These are phyloP conservation scores for Myocastor coypus DNA, from an alignment of 2,113 vertebrate genomes.

Conservation along the genomic window DNA sequence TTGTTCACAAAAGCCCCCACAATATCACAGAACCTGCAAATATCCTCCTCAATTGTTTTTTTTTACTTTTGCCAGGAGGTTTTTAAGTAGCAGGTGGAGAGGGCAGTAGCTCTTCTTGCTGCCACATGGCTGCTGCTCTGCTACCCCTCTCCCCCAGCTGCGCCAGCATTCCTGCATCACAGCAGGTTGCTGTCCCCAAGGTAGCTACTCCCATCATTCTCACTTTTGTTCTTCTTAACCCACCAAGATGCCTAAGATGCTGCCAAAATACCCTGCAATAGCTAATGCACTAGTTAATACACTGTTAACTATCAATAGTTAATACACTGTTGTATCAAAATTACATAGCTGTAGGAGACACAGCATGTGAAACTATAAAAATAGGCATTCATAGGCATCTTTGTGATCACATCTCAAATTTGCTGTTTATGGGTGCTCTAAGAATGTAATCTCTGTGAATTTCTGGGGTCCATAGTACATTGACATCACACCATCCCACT, in stretches of 20 bases:
- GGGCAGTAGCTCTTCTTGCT: background rate
- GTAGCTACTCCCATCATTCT: background rate
- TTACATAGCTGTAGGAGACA: background rate
- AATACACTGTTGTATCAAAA: background rate
- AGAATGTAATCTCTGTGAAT: background rate
- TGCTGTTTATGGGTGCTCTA: background rate
- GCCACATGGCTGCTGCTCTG: background rate
- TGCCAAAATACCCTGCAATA: background rate
- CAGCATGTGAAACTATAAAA: background rate
- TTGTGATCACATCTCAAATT: background rate
- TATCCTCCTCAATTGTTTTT: background rate
- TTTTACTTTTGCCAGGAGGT: background rate
- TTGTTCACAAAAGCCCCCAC: background rate
- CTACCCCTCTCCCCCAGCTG: background rate
- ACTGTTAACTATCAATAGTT: too few species aligned
- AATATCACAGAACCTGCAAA: background rate
- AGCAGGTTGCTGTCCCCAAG: background rate
- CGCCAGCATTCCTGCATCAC: background rate
- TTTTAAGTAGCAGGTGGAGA: background rate
- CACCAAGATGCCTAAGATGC: background rate
- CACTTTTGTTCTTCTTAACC: background rate
- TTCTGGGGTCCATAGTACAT: background rate
- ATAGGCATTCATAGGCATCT: background rate
- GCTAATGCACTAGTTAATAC: background rate
- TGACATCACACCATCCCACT: background rate